A percentile compares a stretch with the other conserved stretches of the same genome.
These are phyloP conservation scores for Microplitis deprimator DNA, from an alignment of 2,888 invertebrate genomes.

Conservation along the genomic window DNA sequence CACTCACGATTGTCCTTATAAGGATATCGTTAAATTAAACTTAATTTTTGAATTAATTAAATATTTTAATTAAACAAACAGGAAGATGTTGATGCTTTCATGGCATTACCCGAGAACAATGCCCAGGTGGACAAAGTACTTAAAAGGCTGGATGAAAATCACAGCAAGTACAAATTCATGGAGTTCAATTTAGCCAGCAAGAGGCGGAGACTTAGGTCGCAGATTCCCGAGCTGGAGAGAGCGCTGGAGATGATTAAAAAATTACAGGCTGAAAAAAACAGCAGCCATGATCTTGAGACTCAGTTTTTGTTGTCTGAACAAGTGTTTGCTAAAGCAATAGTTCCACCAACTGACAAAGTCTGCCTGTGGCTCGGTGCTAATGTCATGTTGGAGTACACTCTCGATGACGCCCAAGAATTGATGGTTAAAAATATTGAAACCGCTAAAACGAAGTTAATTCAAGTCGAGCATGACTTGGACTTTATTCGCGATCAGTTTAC, in stretches of 20 bases:
- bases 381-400: conserved; percentile 96
- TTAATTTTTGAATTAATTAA: not conserved
- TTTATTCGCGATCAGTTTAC: conserved; percentile 97
- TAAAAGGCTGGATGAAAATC: conserved; percentile 90
- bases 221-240: conserved; percentile 94
- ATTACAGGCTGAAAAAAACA: conserved; percentile 84
- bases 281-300: conserved; percentile 81
- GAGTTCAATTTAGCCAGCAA: conserved; percentile 92
- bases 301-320: conserved; percentile 95
- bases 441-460: conserved; percentile 86
- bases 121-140: conserved; percentile 89
- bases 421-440: conserved; percentile 87
- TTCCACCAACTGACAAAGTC: conserved; percentile 92
- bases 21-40: conserved; percentile 24
- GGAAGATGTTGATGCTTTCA: conserved; percentile 97
- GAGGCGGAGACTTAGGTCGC: conserved; percentile 87
- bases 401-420: conserved; percentile 90
- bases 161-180: conserved; percentile 98
- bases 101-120: conserved; percentile 86
- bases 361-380: conserved; percentile 90
- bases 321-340: conserved; percentile 84
- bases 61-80: conserved; percentile 60
- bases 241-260: conserved; percentile 94
- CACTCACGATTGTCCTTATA: conserved; percentile 22
- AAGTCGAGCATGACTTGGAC: conserved; percentile 93